Evolutionary conservation across 2,113 vertebrate genomes (phyloP).

Genomic region (Sphaerodactylus townsendi): DNA sequence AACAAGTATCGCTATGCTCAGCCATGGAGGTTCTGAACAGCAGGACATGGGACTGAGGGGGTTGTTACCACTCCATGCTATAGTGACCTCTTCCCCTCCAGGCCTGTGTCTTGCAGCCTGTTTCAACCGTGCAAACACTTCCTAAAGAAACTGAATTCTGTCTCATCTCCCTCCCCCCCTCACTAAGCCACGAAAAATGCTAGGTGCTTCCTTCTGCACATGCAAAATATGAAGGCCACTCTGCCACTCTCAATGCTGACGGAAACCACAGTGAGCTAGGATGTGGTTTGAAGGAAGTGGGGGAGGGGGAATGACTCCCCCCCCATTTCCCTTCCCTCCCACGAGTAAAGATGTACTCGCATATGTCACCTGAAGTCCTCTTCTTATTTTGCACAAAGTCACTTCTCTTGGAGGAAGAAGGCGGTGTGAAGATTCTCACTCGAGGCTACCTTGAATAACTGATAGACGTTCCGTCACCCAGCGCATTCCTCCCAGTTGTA

Average conservation of each 20-base stretch:
- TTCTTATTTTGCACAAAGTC: not conserved
- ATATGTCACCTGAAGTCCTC: too few relatives aligned
- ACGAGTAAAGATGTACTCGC: not conserved
- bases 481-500: too few relatives aligned
- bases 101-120: not conserved
- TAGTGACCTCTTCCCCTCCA: not conserved
- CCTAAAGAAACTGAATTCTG: not conserved
- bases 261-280: not conserved
- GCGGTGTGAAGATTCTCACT: too few relatives aligned
- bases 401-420: too few relatives aligned
- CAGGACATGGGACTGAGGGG: too few relatives aligned
- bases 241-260: not conserved
- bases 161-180: accelerated
- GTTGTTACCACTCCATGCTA: too few relatives aligned
- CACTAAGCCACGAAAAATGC: not conserved
- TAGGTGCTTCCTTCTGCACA: not conserved
- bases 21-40: too few relatives aligned
- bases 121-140: not conserved
- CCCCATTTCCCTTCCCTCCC: not conserved
- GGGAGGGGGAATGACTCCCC: not conserved
- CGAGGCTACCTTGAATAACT: too few relatives aligned
- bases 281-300: not conserved
- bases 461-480: too few relatives aligned
- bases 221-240: not conserved
- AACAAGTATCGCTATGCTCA: too few relatives aligned